phyloP scores from a whole-genome alignment of 2,113 vertebrate species.

The Tragelaphus strepsiceros region DNA sequence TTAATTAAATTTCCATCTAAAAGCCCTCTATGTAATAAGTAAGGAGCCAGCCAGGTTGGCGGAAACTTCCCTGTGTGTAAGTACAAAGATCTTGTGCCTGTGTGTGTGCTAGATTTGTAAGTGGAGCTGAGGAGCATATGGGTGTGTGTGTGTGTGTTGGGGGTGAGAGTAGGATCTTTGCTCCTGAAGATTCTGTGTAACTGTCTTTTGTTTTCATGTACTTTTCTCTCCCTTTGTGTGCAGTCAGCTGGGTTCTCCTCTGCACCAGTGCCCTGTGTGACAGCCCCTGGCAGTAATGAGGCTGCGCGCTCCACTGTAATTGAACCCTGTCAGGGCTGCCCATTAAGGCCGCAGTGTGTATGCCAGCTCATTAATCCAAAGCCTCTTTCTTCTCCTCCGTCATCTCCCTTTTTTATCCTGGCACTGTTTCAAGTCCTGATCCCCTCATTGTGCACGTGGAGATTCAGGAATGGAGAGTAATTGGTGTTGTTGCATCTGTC shows the following conservation, averaged over 20 bases:
- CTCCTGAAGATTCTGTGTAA: constrained; percentile 45
- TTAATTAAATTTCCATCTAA: constrained; percentile 28
- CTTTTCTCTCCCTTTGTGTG: constrained; percentile 60
- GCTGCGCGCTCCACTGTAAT: constrained; percentile 65
- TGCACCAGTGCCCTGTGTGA: constrained; percentile 64
- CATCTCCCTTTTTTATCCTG: constrained; percentile 9
- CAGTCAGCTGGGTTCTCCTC: constrained; percentile 41
- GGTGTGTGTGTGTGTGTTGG: not conserved
- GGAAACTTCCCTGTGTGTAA: not conserved
- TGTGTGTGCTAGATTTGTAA: not conserved
- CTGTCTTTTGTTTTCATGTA: constrained; percentile 48
- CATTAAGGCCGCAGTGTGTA: constrained; percentile 63
- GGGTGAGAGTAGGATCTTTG: not conserved
- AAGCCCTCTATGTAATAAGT: not conserved
- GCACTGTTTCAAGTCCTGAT: constrained; percentile 48
- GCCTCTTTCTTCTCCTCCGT: constrained; percentile 50
- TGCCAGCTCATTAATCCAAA: constrained; percentile 78
- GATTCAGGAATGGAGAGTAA: constrained; percentile 60
- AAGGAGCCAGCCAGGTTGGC: constrained; percentile 1
- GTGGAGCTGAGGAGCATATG: not conserved
- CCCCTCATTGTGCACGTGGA: constrained; percentile 34
- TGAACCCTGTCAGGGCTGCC: constrained; percentile 74
- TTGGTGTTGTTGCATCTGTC: constrained; percentile 42
- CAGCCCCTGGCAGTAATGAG: constrained; percentile 73
- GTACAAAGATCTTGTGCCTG: not conserved